phyloP scores from a whole-genome alignment of 2,797 vertebrate genomes.

The Melanotaenia parkinsoni region DNA sequence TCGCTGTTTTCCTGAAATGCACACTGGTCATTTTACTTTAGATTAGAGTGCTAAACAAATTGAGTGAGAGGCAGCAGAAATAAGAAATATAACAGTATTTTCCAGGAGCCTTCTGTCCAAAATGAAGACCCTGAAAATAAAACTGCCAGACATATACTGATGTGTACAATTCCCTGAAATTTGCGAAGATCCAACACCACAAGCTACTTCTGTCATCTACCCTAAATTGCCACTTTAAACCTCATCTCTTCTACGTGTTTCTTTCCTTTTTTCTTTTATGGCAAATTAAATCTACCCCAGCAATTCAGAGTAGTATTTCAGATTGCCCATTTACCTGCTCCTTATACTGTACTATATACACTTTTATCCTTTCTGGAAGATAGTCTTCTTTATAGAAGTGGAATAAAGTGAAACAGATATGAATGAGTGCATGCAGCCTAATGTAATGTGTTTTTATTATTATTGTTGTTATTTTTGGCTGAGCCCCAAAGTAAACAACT shows the following conservation, averaged over 20 bases:
- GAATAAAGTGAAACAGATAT: too few species aligned
- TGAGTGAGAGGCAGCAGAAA: conserved; percentile 11
- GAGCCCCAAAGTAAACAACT: neutral
- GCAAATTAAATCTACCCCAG: conserved; percentile 59
- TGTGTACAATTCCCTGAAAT: conserved; percentile 36
- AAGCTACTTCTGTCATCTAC: conserved; percentile 33
- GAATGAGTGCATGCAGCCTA: neutral
- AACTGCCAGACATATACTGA: conserved; percentile 39
- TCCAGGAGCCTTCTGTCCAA: conserved; percentile 2
- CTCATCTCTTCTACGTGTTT: conserved; percentile 30
- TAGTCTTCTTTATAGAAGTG: too few species aligned
- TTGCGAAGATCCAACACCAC: conserved; percentile 23
- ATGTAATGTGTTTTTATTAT: too few species aligned
- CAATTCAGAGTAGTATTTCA: conserved; percentile 36
- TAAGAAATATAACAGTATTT: conserved; percentile 21
- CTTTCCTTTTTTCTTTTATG: conserved; percentile 8
- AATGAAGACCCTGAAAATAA: conserved; percentile 22
- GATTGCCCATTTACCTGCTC: neutral
- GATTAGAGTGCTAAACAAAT: conserved; percentile 54
- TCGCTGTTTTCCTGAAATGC: neutral
- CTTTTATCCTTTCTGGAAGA: too few species aligned
- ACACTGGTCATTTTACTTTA: conserved; percentile 41
- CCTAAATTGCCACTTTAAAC: conserved; percentile 47
- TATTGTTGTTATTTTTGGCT: too few species aligned
- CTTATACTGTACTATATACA: too few species aligned